A percentile compares a stretch with the other conserved stretches of the same genome.
phyloP scores from a whole-genome alignment of 2,797 vertebrate species.

The Nasua narica region DNA sequence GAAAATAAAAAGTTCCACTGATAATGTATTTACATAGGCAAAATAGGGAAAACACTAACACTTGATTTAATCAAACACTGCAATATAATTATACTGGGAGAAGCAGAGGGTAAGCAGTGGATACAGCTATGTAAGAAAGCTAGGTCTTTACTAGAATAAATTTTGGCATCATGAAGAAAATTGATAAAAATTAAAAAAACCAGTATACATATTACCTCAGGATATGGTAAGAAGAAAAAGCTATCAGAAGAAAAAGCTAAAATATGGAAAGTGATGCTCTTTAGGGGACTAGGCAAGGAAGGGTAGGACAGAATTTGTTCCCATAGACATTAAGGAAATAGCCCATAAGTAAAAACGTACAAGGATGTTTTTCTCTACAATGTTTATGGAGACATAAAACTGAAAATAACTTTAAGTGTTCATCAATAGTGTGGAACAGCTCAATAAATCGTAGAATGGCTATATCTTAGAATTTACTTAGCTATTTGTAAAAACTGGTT shows the following conservation, averaged over 20 bases:
- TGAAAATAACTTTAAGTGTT: neutral
- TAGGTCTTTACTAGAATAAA: neutral
- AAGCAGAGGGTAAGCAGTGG: neutral
- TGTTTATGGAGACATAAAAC: neutral
- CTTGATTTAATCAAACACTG: neutral
- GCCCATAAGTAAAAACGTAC: neutral
- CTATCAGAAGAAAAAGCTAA: neutral
- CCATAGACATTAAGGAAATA: neutral
- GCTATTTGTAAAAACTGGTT: neutral
- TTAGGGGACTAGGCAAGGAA: neutral
- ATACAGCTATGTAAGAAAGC: neutral
- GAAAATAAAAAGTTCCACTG: neutral
- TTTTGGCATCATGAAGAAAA: neutral
- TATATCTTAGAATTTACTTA: neutral
- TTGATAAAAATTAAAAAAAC: neutral
- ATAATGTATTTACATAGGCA: neutral
- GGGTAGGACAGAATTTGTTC: neutral
- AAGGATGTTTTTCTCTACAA: neutral
- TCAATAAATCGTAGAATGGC: neutral
- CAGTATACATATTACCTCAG: neutral
- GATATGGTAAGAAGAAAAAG: neutral
- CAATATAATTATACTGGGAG: neutral
- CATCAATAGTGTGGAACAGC: neutral
- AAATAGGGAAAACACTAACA: neutral
- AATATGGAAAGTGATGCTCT: neutral